Percentiles rank a stretch among this genome's conserved stretches.
Conservation (phyloP, 2,888 invertebrate species). For the Eurois occulta region DNA sequence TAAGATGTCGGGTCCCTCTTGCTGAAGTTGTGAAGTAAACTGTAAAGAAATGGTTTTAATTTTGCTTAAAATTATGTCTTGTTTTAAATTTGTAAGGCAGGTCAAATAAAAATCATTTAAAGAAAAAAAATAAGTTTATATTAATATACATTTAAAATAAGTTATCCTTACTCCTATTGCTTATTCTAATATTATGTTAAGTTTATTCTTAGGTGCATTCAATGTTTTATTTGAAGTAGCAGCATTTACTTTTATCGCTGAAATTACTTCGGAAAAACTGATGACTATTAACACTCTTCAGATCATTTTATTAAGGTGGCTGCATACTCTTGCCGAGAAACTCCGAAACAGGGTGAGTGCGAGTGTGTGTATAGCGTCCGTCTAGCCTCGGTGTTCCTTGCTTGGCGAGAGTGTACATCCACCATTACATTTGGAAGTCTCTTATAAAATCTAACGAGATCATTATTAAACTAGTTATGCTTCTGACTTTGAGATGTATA, state of each 20-base stretch:
- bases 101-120: constrained; percentile 19
- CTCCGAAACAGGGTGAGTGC: too few relatives aligned
- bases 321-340: too few relatives aligned
- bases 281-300: constrained; percentile 30
- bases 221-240: neutral
- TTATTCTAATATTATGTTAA: neutral
- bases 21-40: constrained; percentile 80
- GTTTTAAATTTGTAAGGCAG: neutral
- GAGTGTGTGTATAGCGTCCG: too few relatives aligned
- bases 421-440: neutral
- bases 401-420: neutral
- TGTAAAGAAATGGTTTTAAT: constrained; percentile 69
- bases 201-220: neutral
- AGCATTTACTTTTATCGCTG: neutral
- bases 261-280: neutral
- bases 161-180: neutral
- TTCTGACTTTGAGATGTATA: neutral
- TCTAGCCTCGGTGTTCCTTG: too few relatives aligned
- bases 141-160: constrained; percentile 7
- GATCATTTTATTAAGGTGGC: too few relatives aligned
- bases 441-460: constrained; percentile 17
- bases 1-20: constrained; percentile 80
- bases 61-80: constrained; percentile 19
- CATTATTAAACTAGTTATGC: neutral
- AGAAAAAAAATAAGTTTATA: constrained; percentile 16